Base-by-base conservation (phyloP, 2,888 invertebrate genomes). In the Polydrusus tereticollis region DNA sequence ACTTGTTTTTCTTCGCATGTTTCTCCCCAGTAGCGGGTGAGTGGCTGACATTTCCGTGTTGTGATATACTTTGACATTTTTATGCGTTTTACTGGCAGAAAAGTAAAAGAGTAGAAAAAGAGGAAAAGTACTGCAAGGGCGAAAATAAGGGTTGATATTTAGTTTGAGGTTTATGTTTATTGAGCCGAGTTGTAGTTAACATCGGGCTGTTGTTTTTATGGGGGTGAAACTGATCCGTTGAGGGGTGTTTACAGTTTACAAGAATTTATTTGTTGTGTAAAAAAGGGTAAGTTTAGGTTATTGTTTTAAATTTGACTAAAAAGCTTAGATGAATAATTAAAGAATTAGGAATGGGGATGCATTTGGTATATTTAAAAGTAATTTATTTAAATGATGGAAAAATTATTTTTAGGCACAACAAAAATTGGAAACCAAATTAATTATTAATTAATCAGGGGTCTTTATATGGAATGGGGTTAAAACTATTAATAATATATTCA, bases 171-270 rank as follows among this genome's bases (percentile, higher is more conserved):
- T 36, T 36, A 12, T 26, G 16, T 50, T 50, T 50, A 50, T 50
- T 23, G 50, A 50, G 26, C 50, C 10, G 23, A 47, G 26, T 21
- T 50, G n/a, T 23, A 23, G 12, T 47, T 47, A 47, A 47, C n/a
- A 47, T 5, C 8, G 20, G 20, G 14, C 38, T 58, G 5, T 14
- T 7, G 14, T 12, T 23, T 23, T 59, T 41, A 41, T 41, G 60
- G 60, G 59, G 60, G 60, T 60, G 60, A 26, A 60, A 60, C 16
- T 60, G 60, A 60, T 60, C 45, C 14, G 8, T 12, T 38, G 21
- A 57, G 36, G 41, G 59, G 59, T 60, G 60, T 60, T 26, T 45
- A 23, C 8, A 10, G 26, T 45, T 45, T 18, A 26, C 16, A 21
- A 26, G 23, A n/a, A 23, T 6, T 29, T 50, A 26, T 50, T 50